Evolutionary conservation across 1,140 invertebrate species (phyloP).

Genomic region (Aporrectodea caliginosa): DNA sequence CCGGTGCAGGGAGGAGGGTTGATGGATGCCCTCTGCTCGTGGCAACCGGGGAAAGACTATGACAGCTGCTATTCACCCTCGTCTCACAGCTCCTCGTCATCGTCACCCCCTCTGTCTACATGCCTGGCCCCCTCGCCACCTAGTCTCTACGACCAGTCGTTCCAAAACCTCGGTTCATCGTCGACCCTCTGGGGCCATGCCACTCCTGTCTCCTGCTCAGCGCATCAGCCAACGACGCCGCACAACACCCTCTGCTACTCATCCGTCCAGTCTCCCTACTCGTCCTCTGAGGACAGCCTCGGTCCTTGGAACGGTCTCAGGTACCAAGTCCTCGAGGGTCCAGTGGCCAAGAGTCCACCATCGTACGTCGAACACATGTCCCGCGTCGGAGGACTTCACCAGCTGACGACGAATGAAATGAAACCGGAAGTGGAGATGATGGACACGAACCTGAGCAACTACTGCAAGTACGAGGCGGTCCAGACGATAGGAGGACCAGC

Average conservation of each 20-base stretch:
- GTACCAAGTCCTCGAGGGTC: neutral
- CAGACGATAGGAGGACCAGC: no score
- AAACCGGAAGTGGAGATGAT: neutral
- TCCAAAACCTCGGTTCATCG: no score
- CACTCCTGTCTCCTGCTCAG: no score
- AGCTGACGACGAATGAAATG: neutral
- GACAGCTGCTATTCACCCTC: neutral
- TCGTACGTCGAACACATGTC: neutral
- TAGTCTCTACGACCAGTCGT: neutral
- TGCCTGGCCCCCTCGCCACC: no score
- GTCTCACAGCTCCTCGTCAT: neutral
- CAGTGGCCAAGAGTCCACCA: neutral
- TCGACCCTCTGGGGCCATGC: neutral
- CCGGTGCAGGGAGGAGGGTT: no score
- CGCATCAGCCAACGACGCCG: neutral
- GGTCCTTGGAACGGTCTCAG: neutral
- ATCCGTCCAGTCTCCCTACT: neutral
- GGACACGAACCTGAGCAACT: no score
- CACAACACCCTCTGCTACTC: neutral
- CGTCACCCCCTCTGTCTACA: no score
- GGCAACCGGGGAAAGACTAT: neutral
- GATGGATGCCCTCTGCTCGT: no score
- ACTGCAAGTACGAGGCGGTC: no score
- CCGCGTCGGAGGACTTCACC: neutral
- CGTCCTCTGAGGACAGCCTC: neutral